A percentile compares a stretch with the other conserved stretches of the same genome.
Conservation (phyloP, 2,888 invertebrate genomes). For the Conops quadrifasciatus region DNA sequence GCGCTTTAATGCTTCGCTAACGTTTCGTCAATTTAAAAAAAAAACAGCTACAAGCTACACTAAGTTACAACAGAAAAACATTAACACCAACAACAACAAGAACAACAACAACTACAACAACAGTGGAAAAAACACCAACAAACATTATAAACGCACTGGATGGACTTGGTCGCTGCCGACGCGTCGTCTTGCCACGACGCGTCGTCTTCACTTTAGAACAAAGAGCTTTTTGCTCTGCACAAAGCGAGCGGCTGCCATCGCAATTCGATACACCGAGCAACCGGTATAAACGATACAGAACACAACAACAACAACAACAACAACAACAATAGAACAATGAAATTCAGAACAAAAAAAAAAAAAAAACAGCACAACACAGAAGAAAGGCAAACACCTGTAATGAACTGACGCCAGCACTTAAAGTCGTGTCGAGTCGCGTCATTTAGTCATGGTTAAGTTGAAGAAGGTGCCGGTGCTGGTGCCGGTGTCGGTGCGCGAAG, state of each 20-base stretch:
- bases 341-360: not conserved
- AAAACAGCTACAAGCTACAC: not conserved
- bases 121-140: not conserved
- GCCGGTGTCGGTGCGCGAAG: not conserved
- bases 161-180: not conserved
- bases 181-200: not conserved
- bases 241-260: not conserved
- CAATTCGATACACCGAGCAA: conserved; percentile 1
- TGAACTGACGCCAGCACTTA: conserved; percentile 44
- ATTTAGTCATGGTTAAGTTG: conserved; percentile 35
- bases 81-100: not conserved
- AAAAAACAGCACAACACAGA: no score
- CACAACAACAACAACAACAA: not conserved
- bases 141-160: no score
- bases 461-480: not conserved
- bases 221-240: no score
- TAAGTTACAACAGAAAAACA: not conserved
- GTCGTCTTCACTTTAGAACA: not conserved
- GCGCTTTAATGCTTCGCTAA: conserved; percentile 64
- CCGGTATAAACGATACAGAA: not conserved
- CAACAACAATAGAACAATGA: not conserved
- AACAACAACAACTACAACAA: not conserved
- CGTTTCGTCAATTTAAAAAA: conserved; percentile 47
- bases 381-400: conserved; percentile 42
- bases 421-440: conserved; percentile 27